Evolutionary conservation across 2,797 vertebrate species (phyloP).

Genomic region (Rhynchotus rufescens): DNA sequence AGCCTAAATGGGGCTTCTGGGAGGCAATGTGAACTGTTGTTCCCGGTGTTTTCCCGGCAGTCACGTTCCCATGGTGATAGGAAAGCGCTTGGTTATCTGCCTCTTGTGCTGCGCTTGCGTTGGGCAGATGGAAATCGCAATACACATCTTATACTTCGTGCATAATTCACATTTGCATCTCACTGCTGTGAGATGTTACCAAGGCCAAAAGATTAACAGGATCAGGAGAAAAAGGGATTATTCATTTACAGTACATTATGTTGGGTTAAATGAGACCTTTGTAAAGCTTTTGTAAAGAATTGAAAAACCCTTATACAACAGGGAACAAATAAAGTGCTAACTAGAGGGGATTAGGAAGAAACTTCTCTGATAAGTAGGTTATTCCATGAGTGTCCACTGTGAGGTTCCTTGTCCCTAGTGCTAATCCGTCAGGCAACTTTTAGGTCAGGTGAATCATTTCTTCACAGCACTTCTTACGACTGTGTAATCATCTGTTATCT

Average conservation of each 20-base stretch:
- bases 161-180: constrained; percentile 70
- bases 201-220: constrained; percentile 73
- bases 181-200: constrained; percentile 55
- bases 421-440: constrained; percentile 9
- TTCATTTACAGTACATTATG: constrained; percentile 74
- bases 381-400: constrained; percentile 30
- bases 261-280: constrained; percentile 70
- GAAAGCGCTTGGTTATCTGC: constrained; percentile 23
- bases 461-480: neutral
- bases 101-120: constrained; percentile 42
- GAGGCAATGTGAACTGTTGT: neutral
- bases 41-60: constrained; percentile 44
- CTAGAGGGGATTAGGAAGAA: constrained; percentile 65
- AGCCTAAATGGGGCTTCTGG: constrained; percentile 35
- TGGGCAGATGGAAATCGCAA: constrained; percentile 71
- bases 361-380: constrained; percentile 49
- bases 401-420: constrained; percentile 36
- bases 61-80: constrained; percentile 60
- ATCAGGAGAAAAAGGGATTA: constrained; percentile 72
- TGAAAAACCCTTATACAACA: constrained; percentile 69
- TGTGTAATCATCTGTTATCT: neutral
- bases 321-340: constrained; percentile 72
- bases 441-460: neutral
- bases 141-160: constrained; percentile 58
- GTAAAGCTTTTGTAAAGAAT: constrained; percentile 65